These are phyloP conservation scores for Selenia dentaria DNA, from an alignment of 2,888 invertebrate species.

Conservation along the genomic window DNA sequence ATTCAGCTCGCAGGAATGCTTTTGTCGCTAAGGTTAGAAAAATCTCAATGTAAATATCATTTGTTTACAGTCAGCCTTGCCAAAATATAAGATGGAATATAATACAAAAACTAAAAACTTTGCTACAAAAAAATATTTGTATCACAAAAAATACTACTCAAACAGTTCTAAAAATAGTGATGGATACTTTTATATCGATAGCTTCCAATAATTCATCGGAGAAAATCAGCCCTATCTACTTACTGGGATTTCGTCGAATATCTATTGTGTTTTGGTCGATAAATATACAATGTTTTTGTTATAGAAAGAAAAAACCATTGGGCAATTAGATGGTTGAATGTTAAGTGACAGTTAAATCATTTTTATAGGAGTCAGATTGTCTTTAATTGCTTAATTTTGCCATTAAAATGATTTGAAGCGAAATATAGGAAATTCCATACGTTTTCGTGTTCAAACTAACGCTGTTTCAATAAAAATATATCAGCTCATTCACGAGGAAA, in stretches of 20 bases:
- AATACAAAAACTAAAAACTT: slow-evolving; percentile 15
- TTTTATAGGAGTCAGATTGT: slow-evolving; percentile 14
- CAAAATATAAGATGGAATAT: slow-evolving; percentile 17
- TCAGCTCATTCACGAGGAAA: slow-evolving; percentile 30
- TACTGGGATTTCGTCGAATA: no score
- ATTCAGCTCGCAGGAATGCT: slow-evolving; percentile 25
- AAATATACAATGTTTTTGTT: no score
- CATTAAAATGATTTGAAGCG: slow-evolving; percentile 19
- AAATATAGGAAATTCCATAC: slow-evolving; percentile 13
- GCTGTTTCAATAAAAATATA: slow-evolving; percentile 28
- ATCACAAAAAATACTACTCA: slow-evolving; percentile 7
- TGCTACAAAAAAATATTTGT: slow-evolving; percentile 12
- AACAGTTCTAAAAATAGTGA: slow-evolving; percentile 1
- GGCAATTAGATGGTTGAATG: no score
- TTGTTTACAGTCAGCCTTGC: slow-evolving; percentile 32
- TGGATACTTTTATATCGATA: slow-evolving; percentile 4
- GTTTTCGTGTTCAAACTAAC: slow-evolving; percentile 11
- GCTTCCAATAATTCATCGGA: not conserved
- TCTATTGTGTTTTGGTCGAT: no score
- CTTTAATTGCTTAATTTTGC: slow-evolving; percentile 8
- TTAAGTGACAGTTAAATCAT: slow-evolving; percentile 16
- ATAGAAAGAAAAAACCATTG: no score
- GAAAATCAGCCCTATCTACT: no score
- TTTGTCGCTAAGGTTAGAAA: slow-evolving; percentile 30
- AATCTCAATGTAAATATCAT: slow-evolving; percentile 26